Evolutionary conservation across 2,888 invertebrate genomes (phyloP).

Genomic region (Heliconius aoede): DNA sequence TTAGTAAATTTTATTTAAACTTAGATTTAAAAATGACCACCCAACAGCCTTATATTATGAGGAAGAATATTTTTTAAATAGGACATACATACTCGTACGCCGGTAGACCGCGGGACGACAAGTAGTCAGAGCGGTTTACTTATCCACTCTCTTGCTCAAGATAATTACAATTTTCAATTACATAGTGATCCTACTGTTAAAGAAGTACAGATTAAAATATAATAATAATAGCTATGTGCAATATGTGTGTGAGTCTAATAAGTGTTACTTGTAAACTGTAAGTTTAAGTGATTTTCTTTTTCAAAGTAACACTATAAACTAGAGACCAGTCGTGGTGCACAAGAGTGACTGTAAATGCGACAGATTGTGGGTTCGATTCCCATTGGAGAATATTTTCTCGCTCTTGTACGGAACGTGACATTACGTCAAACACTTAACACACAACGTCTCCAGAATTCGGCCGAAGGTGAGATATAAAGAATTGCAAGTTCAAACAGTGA

Average conservation of each 20-base stretch:
- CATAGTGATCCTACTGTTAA: neutral
- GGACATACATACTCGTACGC: conserved; percentile 11
- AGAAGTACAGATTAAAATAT: too few relatives aligned
- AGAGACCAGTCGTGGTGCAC: too few relatives aligned
- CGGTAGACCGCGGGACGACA: conserved; percentile 41
- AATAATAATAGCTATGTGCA: neutral
- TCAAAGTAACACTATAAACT: too few relatives aligned
- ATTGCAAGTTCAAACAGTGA: neutral
- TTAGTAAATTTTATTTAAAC: neutral
- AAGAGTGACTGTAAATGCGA: too few relatives aligned
- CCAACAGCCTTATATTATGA: conserved; percentile 20
- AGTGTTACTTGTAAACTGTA: too few relatives aligned
- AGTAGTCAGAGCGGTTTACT: conserved; percentile 33
- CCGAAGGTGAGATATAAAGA: neutral
- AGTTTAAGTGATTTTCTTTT: too few relatives aligned
- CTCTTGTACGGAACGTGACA: too few relatives aligned
- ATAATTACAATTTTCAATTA: conserved; percentile 29
- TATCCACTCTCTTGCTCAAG: conserved; percentile 29
- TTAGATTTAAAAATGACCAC: neutral
- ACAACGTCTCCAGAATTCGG: too few relatives aligned
- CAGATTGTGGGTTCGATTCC: too few relatives aligned
- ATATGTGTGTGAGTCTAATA: too few relatives aligned
- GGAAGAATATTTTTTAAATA: conserved; percentile 37
- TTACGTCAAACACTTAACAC: too few relatives aligned
- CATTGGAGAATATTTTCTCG: too few relatives aligned